These are phyloP conservation scores for Hozukius guyotensis DNA, from an alignment of 2,797 vertebrate genomes.

Conservation along the genomic window DNA sequence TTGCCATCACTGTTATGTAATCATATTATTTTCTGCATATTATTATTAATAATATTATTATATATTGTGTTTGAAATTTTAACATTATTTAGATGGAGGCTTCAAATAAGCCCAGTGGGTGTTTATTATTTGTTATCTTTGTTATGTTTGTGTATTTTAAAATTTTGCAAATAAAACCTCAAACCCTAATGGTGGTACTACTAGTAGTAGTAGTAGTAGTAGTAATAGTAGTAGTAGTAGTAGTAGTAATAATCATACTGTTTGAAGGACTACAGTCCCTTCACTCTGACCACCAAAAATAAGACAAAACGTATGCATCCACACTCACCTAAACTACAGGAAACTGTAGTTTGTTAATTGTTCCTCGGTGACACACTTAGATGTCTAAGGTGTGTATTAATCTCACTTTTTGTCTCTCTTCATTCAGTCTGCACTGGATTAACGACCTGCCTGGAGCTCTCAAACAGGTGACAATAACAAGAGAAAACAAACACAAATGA, in stretches of 20 bases:
- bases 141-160: neutral
- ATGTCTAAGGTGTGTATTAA: neutral
- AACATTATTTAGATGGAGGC: neutral
- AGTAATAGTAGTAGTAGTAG: neutral
- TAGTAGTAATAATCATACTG: neutral
- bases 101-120: neutral
- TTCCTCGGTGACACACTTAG: neutral
- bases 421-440: conserved; percentile 93
- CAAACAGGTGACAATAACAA: conserved; percentile 83
- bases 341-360: neutral
- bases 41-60: neutral
- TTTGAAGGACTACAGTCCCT: neutral
- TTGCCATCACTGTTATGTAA: too few relatives aligned
- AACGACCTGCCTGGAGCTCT: conserved; percentile 95
- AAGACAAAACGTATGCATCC: neutral
- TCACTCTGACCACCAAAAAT: neutral
- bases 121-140: neutral
- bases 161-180: neutral
- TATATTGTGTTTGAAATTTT: neutral
- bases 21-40: neutral
- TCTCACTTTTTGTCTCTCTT: neutral
- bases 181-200: neutral
- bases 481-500: neutral
- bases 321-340: neutral
- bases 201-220: neutral